Base-by-base conservation (phyloP, 2,888 invertebrate genomes). In the Apeira syringaria region DNA sequence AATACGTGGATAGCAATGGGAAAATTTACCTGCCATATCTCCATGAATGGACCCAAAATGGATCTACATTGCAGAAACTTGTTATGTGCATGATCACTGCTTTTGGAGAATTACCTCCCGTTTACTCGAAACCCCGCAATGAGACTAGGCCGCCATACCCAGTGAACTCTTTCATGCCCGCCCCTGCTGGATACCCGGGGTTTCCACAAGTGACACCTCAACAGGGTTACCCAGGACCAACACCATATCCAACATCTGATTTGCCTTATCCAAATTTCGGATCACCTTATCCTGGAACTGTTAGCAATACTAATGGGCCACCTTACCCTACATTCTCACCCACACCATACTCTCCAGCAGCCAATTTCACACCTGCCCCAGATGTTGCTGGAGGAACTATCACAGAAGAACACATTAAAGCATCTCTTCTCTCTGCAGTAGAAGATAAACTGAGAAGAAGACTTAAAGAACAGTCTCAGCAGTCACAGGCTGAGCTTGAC, bases 11-110 rank as follows among this genome's bases (percentile, higher is more conserved):
- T 80, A 94, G 94, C 68, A 97, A 95, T 84, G 99, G 99, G 20
- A 97, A 97, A 82, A 94, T 99, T 38, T 99, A 98, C 80, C 91
- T 99, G 67, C 99, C 99, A 1, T 99, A 98, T 89, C 90, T 99
- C 47, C 97, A 98, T 70, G 97, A 99, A 61, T 99, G 99, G 99
- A 91, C 92, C 42, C 80, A 72, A 91, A 94, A 93, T 59, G 91
- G 93, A 5, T 98, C 99, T 4, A 98, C 98, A 76, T 86, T 99
- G 54, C 80, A 95, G 38, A 95, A 96, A 28, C 91, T 99, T 11
- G 94, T 99, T 61, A 96, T 98, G 91, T 93, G 97, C 42, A 96
- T 98, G 94, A 94, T 95, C 51, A 92, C 94, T 44, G 96, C 96
- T 1, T 99, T 99, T 90, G 97, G 98, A 20, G 98, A 99, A 56